phyloP scores from a whole-genome alignment of 2,113 vertebrate genomes.

The Toxostoma redivivum region DNA sequence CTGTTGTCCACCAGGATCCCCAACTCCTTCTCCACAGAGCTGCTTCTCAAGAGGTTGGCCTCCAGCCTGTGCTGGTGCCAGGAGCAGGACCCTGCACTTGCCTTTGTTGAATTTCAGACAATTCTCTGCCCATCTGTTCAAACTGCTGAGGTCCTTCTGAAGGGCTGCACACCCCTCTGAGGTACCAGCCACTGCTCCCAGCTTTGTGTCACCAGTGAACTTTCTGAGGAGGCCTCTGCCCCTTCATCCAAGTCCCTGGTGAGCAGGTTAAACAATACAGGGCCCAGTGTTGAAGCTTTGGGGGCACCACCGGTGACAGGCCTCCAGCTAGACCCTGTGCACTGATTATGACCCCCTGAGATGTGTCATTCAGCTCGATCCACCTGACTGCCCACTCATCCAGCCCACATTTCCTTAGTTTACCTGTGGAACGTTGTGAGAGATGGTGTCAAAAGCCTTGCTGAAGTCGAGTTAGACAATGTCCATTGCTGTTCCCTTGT shows the following conservation, averaged over 20 bases:
- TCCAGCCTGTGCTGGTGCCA: neutral
- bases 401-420: neutral
- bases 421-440: neutral
- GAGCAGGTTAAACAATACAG: neutral
- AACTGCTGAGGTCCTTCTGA: rapidly evolving
- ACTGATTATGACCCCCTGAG: neutral
- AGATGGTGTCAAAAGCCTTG: neutral
- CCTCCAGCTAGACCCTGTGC: neutral
- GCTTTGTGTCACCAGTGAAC: neutral
- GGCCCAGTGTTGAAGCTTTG: no score
- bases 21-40: neutral
- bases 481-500: neutral
- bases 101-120: neutral
- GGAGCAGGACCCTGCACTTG: neutral
- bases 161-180: neutral
- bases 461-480: neutral
- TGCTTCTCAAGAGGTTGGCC: neutral
- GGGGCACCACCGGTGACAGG: neutral
- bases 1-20: neutral
- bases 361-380: neutral
- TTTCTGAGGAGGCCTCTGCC: neutral
- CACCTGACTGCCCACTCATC: neutral
- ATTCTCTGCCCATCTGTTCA: neutral
- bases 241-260: neutral
- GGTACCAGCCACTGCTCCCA: neutral